Base-by-base conservation (phyloP, 2,888 invertebrate genomes). In the Adelognathus sp. region DNA sequence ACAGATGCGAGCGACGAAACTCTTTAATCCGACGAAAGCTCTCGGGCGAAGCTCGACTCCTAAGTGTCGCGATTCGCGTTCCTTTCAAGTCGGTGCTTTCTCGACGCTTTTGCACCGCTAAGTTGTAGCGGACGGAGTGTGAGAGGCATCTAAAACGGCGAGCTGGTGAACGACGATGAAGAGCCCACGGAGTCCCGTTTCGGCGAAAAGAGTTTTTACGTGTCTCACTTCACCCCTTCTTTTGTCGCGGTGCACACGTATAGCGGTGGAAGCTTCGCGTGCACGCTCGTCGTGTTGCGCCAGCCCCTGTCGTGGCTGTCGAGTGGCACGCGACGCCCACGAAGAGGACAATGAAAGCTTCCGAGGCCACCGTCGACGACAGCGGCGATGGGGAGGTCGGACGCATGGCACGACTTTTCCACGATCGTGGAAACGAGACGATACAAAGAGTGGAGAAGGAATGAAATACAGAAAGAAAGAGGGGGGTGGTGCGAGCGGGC, bases 21-120 rank as follows among this genome's bases (percentile, higher is more conserved):
- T 52, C 63, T 79, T 85, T 86, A 84, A 88, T 86, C 86, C 85
- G 86, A 85, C 88, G 86, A 85, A 86, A 88, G 84, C 89, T 87
- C 84, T 84, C 85, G 84, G 75, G 39, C 63, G 75, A 72, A 71
- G 75, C 75, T 66, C 46, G 39, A 67, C 77, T 75, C 60, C 87
- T 78, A 85, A 87, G 89, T 86, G 84, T 88, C 74, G 74, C 87
- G 85, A 85, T 86, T 80, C 84, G n/a, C 84, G 86, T 89, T 88
- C 89, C 87, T 88, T 89, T 89, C 84, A 88, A 88, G 86, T 88
- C 73, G 70, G 67, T 60, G 56, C 77, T 84, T 84, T 83, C 83
- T 86, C 82, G 85, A 77, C 77, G 86, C 87, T 86, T 87, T 86
- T 84, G 86, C 86, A 85, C 85, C 86, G 77, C 69, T 64, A 81